Base-by-base conservation (phyloP, 1,140 invertebrate genomes). In the Manduca sexta region DNA sequence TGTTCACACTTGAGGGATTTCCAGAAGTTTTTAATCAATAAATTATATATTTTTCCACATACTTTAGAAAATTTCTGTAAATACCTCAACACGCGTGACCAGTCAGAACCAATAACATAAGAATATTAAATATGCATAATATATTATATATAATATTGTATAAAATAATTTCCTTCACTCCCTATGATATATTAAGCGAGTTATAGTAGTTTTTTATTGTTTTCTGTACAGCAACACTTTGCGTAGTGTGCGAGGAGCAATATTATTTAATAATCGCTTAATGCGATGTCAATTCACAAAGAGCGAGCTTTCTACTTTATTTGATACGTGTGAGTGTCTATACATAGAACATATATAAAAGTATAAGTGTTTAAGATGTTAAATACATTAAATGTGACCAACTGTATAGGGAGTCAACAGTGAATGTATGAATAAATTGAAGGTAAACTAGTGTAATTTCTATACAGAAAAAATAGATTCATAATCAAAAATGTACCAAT, bases 401-500 rank as follows among this genome's bases (percentile, higher is more conserved):
- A 64, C 54, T 48, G 64, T 64, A 64, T 64, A 50, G 72, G 74
- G 82, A 84, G 82, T 49, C 78, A 74, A 75, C 82, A 78, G 80
- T 71, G 73, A 52, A 53, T 61, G 62, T 68, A 70, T 54, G 57
- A 62, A 41, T 53, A 68, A 48, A 66, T 63, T 69, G 76, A 63
- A 76, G 81, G 84, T 16, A 45, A 33, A 45, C 73, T 88, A 89
- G 86, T 83, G 84, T 89, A 88, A 88, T 89, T 89, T 89, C 87
- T 90, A 62, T 62, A 89, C 86, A 84, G 70, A 87, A 72, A 74
- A 75, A 69, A 85, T 89, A 89, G 88, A 86, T 82, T 88, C 88
- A 88, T 89, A 89, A 89, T 89, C 87, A 88, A 89, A 88, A 87
- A 89, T 81, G 88, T 90, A 90, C 89, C 89, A 90, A 89, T 88